Conservation (phyloP, 2,797 vertebrate genomes). For the Tokudaia tokunoshimensis region DNA sequence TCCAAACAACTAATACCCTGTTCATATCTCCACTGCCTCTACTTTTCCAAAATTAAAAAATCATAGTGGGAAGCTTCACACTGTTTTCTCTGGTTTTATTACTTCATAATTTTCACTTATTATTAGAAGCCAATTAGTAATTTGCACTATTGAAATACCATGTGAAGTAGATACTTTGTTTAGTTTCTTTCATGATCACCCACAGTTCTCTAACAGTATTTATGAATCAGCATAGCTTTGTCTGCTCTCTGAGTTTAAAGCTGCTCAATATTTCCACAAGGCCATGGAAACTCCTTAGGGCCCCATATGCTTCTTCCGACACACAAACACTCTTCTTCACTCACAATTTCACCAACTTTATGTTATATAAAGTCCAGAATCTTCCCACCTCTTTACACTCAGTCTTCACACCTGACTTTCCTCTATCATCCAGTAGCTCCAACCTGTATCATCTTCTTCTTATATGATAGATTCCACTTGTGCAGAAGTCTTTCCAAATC, state of each 20-base stretch:
- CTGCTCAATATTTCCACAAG: not conserved
- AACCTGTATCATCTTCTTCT: not conserved
- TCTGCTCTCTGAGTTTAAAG: not conserved
- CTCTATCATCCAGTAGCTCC: not conserved
- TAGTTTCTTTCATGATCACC: not conserved
- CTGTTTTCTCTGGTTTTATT: not conserved
- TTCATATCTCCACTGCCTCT: not conserved
- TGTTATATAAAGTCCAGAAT: not conserved
- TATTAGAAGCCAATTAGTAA: not conserved
- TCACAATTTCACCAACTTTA: not conserved
- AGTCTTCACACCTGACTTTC: not conserved
- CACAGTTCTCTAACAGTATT: not conserved
- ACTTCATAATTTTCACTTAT: not conserved
- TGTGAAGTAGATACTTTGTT: not conserved
- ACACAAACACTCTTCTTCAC: not conserved
- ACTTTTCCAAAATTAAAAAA: conserved; percentile 24
- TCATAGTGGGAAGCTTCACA: not conserved
- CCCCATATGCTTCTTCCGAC: not conserved
- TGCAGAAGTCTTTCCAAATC: not conserved
- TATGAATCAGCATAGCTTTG: not conserved
- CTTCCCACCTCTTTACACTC: not conserved
- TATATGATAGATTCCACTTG: accelerated
- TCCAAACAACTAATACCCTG: not conserved
- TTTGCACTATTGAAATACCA: not conserved
- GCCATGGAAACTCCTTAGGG: not conserved